Evolutionary conservation across 2,113 vertebrate species (phyloP).

Genomic region (Oreochromis tanganicae): DNA sequence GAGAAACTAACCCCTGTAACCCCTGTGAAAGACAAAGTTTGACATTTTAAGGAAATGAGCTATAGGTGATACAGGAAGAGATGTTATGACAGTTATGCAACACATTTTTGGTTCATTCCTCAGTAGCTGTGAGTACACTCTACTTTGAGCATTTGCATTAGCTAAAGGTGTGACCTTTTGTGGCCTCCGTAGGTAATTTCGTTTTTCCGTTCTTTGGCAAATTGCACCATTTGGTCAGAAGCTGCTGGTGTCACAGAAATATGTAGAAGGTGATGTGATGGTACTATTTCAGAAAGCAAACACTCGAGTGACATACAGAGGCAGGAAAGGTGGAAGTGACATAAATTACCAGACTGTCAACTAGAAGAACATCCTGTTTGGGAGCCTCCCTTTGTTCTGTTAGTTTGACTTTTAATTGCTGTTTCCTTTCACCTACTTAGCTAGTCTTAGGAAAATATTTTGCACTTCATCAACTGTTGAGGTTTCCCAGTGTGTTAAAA

Average conservation of each 20-base stretch:
- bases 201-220: not conserved
- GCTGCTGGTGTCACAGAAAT: not conserved
- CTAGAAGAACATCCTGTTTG: not conserved
- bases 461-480: not conserved
- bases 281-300: not conserved
- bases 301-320: not conserved
- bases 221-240: not conserved
- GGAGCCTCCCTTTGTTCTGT: not conserved
- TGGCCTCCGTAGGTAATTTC: not conserved
- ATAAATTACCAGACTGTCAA: not conserved
- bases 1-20: not conserved
- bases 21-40: rapidly evolving
- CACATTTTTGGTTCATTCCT: not conserved
- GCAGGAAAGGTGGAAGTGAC: not conserved
- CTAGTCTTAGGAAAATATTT: not conserved
- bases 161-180: not conserved
- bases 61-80: not conserved
- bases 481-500: not conserved
- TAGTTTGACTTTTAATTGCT: not conserved
- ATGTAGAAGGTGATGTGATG: not conserved
- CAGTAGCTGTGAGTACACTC: not conserved
- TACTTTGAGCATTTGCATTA: not conserved
- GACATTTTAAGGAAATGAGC: not conserved
- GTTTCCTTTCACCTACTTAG: not conserved
- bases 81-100: not conserved